Conservation (phyloP, 2,113 vertebrate species). For the Lepus timidus region DNA sequence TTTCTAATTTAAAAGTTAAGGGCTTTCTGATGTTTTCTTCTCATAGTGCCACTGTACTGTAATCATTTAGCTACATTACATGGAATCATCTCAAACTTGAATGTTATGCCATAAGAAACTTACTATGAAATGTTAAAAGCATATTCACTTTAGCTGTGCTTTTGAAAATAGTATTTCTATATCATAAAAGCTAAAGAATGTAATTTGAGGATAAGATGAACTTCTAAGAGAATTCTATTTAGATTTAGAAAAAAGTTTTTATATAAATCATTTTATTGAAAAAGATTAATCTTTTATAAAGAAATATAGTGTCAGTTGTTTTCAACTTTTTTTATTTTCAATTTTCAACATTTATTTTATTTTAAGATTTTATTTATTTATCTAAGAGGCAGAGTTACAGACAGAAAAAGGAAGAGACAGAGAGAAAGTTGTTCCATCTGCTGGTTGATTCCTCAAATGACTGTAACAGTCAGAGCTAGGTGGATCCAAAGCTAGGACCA, state of each 20-base stretch:
- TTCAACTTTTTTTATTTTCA: too few species aligned
- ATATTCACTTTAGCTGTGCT: background rate
- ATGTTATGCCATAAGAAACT: background rate
- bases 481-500: too few species aligned
- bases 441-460: too few species aligned
- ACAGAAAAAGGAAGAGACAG: too few species aligned
- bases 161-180: slow-evolving; percentile 48
- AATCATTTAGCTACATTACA: background rate
- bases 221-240: slow-evolving; percentile 53
- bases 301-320: background rate
- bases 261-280: background rate
- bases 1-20: slow-evolving; percentile 17
- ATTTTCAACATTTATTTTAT: too few species aligned
- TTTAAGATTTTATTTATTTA: too few species aligned
- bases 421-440: too few species aligned
- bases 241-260: background rate
- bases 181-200: slow-evolving; percentile 51
- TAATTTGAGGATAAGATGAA: slow-evolving; percentile 23
- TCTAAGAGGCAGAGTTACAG: too few species aligned
- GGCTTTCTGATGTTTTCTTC: slow-evolving; percentile 10
- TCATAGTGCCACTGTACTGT: slow-evolving; percentile 2
- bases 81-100: background rate
- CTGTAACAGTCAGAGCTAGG: too few species aligned
- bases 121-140: slow-evolving; percentile 6
- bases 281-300: slow-evolving; percentile 10